A percentile compares a stretch with the other conserved stretches of the same genome.
Evolutionary conservation across 2,797 vertebrate genomes (phyloP).

Genomic region (Brachyalestes nurse): DNA sequence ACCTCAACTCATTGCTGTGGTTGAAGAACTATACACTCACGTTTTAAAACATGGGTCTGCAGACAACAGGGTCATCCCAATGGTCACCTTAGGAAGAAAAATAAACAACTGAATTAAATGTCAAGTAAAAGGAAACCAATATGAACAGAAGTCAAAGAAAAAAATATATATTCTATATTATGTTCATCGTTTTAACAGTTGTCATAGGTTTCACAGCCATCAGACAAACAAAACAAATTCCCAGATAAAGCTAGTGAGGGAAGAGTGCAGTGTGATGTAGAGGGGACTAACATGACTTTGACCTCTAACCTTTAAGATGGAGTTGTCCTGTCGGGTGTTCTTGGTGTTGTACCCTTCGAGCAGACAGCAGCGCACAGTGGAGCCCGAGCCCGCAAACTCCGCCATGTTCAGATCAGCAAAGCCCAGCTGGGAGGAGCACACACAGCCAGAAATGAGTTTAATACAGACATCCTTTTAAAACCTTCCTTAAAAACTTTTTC

Average conservation of each 20-base stretch:
- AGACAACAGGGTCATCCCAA: conserved; percentile 94
- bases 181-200: background rate
- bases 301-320: conserved; percentile 89
- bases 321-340: conserved; percentile 97
- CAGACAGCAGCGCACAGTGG: conserved; percentile 92
- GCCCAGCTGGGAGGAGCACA: conserved; percentile 83
- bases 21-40: conserved; percentile 76
- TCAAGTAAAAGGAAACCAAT: background rate
- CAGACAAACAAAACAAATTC: background rate
- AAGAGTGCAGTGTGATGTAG: background rate
- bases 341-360: conserved; percentile 97
- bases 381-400: conserved; percentile 95
- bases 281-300: background rate
- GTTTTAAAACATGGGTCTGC: conserved; percentile 98
- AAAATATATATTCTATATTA: background rate
- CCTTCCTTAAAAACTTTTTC: background rate
- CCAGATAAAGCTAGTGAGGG: too few species aligned
- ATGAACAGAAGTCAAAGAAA: background rate
- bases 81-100: conserved; percentile 82
- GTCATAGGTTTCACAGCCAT: background rate
- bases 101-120: background rate
- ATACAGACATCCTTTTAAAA: background rate
- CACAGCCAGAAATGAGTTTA: background rate
- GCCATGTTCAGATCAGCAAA: conserved; percentile 97
- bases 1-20: background rate